Evolutionary conservation across 1,140 invertebrate species (phyloP).

Genomic region (Nasonia longicornis): DNA sequence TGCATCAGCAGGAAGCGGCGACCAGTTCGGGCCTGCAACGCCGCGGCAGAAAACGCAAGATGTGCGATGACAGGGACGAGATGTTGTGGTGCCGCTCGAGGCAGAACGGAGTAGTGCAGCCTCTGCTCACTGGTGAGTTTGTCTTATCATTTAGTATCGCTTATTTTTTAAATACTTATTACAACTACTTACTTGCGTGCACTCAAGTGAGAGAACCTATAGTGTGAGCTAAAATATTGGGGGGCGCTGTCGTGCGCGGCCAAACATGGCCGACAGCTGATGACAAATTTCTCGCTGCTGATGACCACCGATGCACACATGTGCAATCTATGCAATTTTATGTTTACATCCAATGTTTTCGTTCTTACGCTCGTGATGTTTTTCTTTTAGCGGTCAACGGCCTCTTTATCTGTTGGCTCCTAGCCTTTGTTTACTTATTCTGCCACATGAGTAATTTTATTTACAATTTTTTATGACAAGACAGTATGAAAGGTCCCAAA

Average conservation of each 20-base stretch:
- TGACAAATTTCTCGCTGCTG: neutral
- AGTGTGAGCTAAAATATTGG: neutral
- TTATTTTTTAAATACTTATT: too few relatives aligned
- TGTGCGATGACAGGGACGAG: conserved; percentile 50
- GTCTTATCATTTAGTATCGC: neutral
- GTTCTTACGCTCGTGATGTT: neutral
- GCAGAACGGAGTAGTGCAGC: conserved; percentile 86
- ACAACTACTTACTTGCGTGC: neutral
- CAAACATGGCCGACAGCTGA: neutral
- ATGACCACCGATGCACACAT: neutral
- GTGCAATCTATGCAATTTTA: neutral
- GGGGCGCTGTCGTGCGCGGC: neutral
- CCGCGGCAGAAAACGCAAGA: conserved; percentile 43
- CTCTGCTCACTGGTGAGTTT: conserved; percentile 78
- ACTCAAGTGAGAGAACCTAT: neutral
- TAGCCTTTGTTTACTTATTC: neutral
- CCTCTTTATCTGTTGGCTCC: too few relatives aligned
- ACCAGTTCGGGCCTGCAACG: neutral
- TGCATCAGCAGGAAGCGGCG: neutral
- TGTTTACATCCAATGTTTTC: neutral
- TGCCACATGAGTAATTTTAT: too few relatives aligned
- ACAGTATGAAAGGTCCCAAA: too few relatives aligned
- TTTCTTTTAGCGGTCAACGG: neutral
- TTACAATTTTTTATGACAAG: too few relatives aligned
- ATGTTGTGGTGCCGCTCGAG: conserved; percentile 66